Evolutionary conservation across 2,113 vertebrate species (phyloP).

Genomic region (Willisornis vidua): DNA sequence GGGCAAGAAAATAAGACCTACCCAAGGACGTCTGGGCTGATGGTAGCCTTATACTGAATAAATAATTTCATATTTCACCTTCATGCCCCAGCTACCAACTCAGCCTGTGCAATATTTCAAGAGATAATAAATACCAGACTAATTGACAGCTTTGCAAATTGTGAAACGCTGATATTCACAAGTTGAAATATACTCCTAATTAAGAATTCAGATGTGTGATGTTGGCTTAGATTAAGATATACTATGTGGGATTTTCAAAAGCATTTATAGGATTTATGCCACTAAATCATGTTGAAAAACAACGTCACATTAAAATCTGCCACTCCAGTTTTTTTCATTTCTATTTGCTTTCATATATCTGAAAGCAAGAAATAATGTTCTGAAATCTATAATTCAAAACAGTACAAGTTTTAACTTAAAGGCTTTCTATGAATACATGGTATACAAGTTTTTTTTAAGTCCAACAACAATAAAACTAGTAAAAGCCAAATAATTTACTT

Average conservation of each 20-base stretch:
- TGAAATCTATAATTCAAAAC: background rate
- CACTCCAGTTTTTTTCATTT: background rate
- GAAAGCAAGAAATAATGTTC: background rate
- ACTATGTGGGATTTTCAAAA: background rate
- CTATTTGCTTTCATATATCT: background rate
- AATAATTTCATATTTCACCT: background rate
- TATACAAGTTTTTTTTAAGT: background rate
- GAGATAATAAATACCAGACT: constrained; percentile 30
- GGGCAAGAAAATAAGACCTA: constrained; percentile 14
- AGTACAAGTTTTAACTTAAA: background rate
- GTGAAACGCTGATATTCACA: background rate
- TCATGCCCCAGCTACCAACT: background rate
- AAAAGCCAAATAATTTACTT: background rate
- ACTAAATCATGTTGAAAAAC: background rate
- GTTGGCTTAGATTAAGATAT: background rate
- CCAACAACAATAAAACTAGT: background rate
- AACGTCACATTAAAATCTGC: background rate
- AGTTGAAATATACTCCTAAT: background rate
- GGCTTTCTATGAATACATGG: background rate
- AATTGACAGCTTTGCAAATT: constrained; percentile 21
- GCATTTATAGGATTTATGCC: background rate
- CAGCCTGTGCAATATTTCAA: background rate
- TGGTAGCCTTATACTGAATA: constrained; percentile 3
- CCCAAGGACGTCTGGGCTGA: background rate
- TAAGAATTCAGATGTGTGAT: background rate